Percentiles rank a stretch among this genome's conserved stretches.
Evolutionary conservation across 2,888 invertebrate species (phyloP).

Genomic region (Troides helena): DNA sequence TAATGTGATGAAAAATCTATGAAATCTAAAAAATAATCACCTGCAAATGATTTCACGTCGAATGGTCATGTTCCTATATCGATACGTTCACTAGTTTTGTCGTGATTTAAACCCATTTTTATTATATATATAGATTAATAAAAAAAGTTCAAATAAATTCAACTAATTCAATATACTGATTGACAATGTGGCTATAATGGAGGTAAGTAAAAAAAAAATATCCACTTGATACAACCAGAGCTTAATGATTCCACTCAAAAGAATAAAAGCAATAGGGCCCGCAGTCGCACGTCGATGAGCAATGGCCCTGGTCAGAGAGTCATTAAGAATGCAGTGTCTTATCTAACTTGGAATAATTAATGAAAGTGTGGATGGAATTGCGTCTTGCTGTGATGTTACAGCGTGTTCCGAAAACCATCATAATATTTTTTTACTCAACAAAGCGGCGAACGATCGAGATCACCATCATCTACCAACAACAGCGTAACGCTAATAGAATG

Average conservation of each 20-base stretch:
- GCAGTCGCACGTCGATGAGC: conserved; percentile 67
- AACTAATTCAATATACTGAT: conserved; percentile 24
- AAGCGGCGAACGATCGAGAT: too few species aligned
- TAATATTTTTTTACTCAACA: not conserved
- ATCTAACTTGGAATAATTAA: conserved; percentile 79
- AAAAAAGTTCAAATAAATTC: not conserved
- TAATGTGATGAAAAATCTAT: too few species aligned
- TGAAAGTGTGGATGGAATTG: conserved; percentile 70
- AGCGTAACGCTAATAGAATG: too few species aligned
- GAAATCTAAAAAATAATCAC: too few species aligned
- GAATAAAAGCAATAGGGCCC: conserved; percentile 42
- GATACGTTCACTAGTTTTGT: too few species aligned
- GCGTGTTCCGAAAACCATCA: conserved; percentile 28
- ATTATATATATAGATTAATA: not conserved
- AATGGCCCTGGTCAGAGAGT: conserved; percentile 62
- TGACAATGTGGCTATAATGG: conserved; percentile 26
- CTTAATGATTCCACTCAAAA: conserved; percentile 52
- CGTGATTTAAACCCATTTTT: too few species aligned
- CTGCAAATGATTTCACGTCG: too few species aligned
- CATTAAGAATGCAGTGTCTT: conserved; percentile 78
- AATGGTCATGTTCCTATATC: too few species aligned
- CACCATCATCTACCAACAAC: too few species aligned
- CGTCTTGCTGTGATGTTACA: conserved; percentile 64
- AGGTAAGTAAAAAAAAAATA: conserved; percentile 33
- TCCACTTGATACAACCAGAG: conserved; percentile 43